These are phyloP conservation scores for Streptopelia turtur DNA, from an alignment of 2,797 vertebrate species.

Conservation along the genomic window DNA sequence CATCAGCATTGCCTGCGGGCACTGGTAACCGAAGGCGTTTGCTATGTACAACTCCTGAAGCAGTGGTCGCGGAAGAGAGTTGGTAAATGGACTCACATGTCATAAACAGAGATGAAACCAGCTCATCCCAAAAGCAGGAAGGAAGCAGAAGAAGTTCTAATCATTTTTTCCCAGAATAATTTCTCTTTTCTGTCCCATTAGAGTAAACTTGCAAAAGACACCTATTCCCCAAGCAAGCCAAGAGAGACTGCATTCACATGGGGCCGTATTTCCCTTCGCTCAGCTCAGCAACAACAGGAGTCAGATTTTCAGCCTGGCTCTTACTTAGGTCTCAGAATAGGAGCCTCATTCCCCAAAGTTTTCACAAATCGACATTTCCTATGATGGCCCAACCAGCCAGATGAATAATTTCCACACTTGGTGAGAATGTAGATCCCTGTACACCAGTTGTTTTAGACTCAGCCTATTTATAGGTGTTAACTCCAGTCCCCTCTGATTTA, in stretches of 20 bases:
- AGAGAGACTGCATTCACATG: not conserved
- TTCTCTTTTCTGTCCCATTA: not conserved
- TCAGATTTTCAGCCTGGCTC: not conserved
- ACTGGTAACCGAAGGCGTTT: not conserved
- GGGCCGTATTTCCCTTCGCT: not conserved
- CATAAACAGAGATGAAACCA: not conserved
- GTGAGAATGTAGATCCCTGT: not conserved
- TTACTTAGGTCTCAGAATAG: not conserved
- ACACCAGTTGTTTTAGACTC: not conserved
- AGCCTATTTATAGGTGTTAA: not conserved
- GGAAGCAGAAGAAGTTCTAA: not conserved
- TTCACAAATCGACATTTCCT: not conserved
- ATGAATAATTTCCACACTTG: not conserved
- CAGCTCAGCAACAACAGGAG: not conserved
- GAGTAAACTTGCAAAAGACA: not conserved
- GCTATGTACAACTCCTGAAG: not conserved
- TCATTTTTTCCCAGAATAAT: not conserved
- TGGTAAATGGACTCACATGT: not conserved
- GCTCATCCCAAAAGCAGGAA: not conserved
- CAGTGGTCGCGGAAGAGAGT: not conserved
- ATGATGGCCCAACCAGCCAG: not conserved
- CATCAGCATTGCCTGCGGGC: not conserved
- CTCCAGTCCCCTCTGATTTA: not conserved
- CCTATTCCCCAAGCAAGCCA: not conserved
- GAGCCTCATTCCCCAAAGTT: not conserved